Conservation (phyloP, 2,113 vertebrate genomes). For the Rostratula benghalensis region DNA sequence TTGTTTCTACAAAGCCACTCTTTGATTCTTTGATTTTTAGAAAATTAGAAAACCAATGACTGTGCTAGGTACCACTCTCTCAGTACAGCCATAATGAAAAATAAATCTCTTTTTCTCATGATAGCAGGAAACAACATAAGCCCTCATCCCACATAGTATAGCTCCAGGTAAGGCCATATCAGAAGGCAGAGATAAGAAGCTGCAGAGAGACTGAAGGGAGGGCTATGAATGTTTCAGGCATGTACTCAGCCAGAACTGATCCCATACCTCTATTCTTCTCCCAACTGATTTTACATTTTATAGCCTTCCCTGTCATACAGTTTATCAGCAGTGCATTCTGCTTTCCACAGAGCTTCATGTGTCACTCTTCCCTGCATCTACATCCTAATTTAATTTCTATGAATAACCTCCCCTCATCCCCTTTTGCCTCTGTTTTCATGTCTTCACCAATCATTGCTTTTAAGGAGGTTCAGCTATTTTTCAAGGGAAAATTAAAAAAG, state of each 20-base stretch:
- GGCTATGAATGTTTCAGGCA: neutral
- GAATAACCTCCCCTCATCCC: neutral
- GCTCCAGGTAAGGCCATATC: neutral
- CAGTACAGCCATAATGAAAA: neutral
- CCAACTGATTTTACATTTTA: neutral
- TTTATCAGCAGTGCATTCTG: neutral
- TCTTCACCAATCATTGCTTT: neutral
- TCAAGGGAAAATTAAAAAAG: neutral
- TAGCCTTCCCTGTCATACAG: neutral
- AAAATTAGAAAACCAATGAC: neutral
- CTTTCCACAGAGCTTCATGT: neutral
- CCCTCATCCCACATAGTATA: accelerated
- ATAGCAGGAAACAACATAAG: neutral
- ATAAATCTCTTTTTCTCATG: neutral
- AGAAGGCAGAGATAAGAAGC: neutral
- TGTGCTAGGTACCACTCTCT: neutral
- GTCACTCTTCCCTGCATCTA: neutral
- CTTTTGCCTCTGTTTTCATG: neutral
- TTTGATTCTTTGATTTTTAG: neutral
- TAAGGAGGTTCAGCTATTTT: neutral
- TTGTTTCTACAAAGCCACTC: neutral
- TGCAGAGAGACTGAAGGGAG: neutral
- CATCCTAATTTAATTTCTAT: neutral
- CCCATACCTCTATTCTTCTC: neutral
- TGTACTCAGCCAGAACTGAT: neutral